Base-by-base conservation (phyloP, 1,140 invertebrate genomes). In the Drosophila lacteicornis region DNA sequence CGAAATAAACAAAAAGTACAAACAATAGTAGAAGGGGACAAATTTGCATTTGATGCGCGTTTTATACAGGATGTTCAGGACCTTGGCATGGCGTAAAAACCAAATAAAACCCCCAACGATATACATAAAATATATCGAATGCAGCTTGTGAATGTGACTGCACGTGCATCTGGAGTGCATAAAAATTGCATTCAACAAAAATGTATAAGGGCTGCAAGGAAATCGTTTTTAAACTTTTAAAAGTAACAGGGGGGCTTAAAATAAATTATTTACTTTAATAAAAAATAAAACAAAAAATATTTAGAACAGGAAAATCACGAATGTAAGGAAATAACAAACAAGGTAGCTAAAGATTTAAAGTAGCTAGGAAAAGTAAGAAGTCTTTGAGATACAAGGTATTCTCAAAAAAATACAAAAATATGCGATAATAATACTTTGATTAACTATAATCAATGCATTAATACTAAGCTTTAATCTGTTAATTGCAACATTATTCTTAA, bases 41-140 rank as follows among this genome's bases (percentile, higher is more conserved):
- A 84, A 88, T 90, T 84, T 84, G 68, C 80, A 87, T 90, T 80
- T 81, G 69, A 75, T 73, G 80, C 51, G 73, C 68, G 82, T 73
- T 73, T 79, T 67, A 53, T 12, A 56, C 33, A 22, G 49, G 40
- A 60, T 46, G n/a, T n/a, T 43, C 53, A 51, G 73, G 61, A 76
- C 53, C 73, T 51, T 51, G 55, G 68, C 45, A 30, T 40, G 27
- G 33, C 45, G 22, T n/a, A 30, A 57, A 53, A 45, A 71, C 22
- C 36, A 47, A 59, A 57, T 56, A 63, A 57, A 74, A 36, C 33
- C 49, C 38, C 12, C 74, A 66, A 51, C 60, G 8, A 66, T 40
- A 76, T 76, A 57, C 40, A 76, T 75, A 75, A 75, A 69, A 78
- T 69, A 78, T 78, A 78, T 78, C 25, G 63, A 69, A 43, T 60